Percentiles rank a stretch among this genome's conserved stretches.
phyloP scores from a whole-genome alignment of 2,113 vertebrate species.

The Okapia johnstoni region DNA sequence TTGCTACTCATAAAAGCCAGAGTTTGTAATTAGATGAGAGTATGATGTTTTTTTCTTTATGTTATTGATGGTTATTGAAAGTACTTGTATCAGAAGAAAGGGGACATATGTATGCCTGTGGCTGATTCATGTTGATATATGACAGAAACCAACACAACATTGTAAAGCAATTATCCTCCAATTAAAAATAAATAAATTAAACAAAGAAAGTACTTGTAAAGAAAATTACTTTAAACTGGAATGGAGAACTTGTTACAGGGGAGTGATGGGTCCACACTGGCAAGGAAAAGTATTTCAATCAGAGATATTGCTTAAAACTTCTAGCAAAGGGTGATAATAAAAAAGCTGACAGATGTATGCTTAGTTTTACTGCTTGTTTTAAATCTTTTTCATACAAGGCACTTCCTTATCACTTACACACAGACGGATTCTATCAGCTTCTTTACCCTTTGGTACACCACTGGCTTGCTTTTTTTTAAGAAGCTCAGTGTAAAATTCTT shows the following conservation, averaged over 20 bases:
- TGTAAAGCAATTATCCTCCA: not conserved
- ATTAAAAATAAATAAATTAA: not conserved
- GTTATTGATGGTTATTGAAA: constrained; percentile 34
- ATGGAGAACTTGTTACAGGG: not conserved
- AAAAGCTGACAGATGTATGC: not conserved
- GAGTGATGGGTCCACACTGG: not conserved
- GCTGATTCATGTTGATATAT: not conserved
- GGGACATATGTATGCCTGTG: not conserved
- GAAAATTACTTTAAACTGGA: constrained; percentile 16
- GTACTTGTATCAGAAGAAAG: not conserved
- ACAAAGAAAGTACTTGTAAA: not conserved
- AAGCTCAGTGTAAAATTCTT: not conserved
- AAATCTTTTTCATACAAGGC: not conserved
- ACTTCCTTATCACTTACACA: not conserved
- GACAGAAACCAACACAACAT: not conserved
- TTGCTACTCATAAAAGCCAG: constrained; percentile 1
- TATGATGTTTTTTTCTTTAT: not conserved
- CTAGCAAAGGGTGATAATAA: constrained; percentile 16
- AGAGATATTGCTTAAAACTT: not conserved
- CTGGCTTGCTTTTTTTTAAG: not conserved
- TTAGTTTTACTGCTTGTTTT: constrained; percentile 12
- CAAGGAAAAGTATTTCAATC: not conserved
- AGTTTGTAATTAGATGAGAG: constrained; percentile 25
- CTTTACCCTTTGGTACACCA: not conserved
- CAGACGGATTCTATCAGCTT: not conserved